Evolutionary conservation across 2,888 invertebrate species (phyloP).

Genomic region (Acanthoscelides obtectus): DNA sequence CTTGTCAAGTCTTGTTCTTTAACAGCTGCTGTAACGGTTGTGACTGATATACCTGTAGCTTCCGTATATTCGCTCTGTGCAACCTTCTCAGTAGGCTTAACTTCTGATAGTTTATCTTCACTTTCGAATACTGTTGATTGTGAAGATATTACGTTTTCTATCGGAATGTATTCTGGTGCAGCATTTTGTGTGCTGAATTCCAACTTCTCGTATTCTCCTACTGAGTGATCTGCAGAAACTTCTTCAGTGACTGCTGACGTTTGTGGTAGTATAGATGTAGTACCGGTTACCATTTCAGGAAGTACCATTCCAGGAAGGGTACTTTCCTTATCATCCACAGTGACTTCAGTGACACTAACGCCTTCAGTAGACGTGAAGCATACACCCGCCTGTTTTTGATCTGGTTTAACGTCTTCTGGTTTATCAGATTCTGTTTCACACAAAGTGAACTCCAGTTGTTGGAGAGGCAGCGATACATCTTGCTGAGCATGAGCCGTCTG

Average conservation of each 20-base stretch:
- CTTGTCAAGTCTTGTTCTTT: slow-evolving; percentile 52
- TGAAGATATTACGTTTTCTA: slow-evolving; percentile 55
- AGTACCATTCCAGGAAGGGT: slow-evolving; percentile 42
- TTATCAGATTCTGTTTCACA: slow-evolving; percentile 54
- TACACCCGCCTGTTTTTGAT: slow-evolving; percentile 51
- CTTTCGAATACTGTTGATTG: slow-evolving; percentile 57
- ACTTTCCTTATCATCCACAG: slow-evolving; percentile 52
- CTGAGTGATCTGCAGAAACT: slow-evolving; percentile 48
- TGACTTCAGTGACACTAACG: slow-evolving; percentile 56
- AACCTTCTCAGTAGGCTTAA: slow-evolving; percentile 47
- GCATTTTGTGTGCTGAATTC: slow-evolving; percentile 26
- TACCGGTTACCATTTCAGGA: slow-evolving; percentile 51
- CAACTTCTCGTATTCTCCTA: slow-evolving; percentile 33
- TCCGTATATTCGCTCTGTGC: slow-evolving; percentile 52
- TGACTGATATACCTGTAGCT: slow-evolving; percentile 55
- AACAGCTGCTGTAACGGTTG: slow-evolving; percentile 53
- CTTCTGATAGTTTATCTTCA: slow-evolving; percentile 50
- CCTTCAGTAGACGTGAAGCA: slow-evolving; percentile 56
- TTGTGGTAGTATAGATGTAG: slow-evolving; percentile 50
- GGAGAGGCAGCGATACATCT: slow-evolving; percentile 46
- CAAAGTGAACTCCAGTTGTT: slow-evolving; percentile 46
- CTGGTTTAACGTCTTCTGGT: slow-evolving; percentile 47
- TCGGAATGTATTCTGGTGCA: slow-evolving; percentile 39
- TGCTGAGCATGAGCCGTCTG: slow-evolving; percentile 46
- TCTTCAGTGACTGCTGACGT: slow-evolving; percentile 58